These are phyloP conservation scores for Microctenopoma steveboyesi DNA, from an alignment of 2,797 vertebrate species.

Conservation along the genomic window DNA sequence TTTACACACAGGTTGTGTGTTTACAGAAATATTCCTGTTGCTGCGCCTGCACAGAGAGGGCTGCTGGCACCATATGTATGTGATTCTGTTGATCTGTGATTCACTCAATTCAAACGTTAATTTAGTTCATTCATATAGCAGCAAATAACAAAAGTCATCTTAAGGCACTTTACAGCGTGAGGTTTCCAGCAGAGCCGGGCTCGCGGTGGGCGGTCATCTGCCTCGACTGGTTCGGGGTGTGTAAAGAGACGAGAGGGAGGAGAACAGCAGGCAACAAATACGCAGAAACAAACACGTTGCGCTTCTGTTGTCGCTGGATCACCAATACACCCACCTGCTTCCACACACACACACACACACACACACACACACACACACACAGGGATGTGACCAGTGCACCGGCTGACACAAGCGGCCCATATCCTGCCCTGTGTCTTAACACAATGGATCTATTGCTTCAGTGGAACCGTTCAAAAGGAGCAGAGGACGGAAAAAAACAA, in stretches of 20 bases:
- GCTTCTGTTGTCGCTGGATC: constrained; percentile 9
- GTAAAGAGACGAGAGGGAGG: too few species aligned
- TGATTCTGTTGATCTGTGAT: neutral
- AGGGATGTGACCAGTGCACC: constrained; percentile 49
- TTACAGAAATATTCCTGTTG: too few species aligned
- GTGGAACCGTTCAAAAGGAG: constrained; percentile 55
- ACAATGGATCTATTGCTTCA: constrained; percentile 74
- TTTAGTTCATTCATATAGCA: too few species aligned
- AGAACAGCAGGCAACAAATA: too few species aligned
- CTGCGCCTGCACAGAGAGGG: too few species aligned
- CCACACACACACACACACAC: constrained; percentile 36
- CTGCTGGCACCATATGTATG: too few species aligned
- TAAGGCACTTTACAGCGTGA: too few species aligned
- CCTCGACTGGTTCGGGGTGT: too few species aligned
- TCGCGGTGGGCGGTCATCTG: too few species aligned
- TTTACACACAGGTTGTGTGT: too few species aligned
- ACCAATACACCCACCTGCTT: neutral
- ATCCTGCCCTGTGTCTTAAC: constrained; percentile 60
- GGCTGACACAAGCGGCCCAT: constrained; percentile 61
- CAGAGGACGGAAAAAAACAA: constrained; percentile 10
- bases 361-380: neutral
- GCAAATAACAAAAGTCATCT: too few species aligned
- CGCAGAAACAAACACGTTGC: neutral
- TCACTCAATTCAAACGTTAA: neutral
- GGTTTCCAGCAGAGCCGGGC: too few species aligned